These are phyloP conservation scores for Cotesia vestalis DNA, from an alignment of 1,140 invertebrate genomes.

Conservation along the genomic window DNA sequence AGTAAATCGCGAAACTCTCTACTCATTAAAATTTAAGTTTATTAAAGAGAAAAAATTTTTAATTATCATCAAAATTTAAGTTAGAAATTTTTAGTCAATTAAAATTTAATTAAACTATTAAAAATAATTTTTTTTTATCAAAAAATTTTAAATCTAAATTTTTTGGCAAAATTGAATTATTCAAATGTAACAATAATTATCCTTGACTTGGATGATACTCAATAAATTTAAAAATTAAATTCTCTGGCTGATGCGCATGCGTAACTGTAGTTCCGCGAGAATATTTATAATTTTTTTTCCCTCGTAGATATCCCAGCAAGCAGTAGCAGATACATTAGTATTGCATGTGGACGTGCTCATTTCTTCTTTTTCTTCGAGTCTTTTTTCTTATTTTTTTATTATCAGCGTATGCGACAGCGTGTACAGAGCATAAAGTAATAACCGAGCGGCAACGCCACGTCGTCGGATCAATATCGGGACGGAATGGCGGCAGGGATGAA, in stretches of 20 bases:
- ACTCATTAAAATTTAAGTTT: no score
- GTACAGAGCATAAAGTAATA: conserved; percentile 53
- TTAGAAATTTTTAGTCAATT: no score
- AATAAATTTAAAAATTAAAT: no score
- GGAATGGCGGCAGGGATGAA: conserved; percentile 48
- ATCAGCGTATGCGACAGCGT: conserved; percentile 30
- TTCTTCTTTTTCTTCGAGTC: neutral
- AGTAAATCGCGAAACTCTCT: neutral
- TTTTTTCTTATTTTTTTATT: conserved; percentile 18
- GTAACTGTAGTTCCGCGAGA: neutral
- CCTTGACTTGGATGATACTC: no score
- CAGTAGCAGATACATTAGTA: neutral
- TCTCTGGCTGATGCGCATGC: neutral
- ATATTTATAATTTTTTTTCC: neutral
- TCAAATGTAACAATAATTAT: no score
- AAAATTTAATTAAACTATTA: no score
- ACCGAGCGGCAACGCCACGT: conserved; percentile 46
- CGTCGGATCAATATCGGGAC: conserved; percentile 58
- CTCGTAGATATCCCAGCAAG: neutral
- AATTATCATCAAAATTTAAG: no score
- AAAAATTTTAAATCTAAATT: no score
- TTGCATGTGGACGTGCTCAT: neutral
- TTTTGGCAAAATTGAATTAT: no score
- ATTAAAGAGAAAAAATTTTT: no score
- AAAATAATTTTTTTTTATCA: no score